phyloP scores from a whole-genome alignment of 2,797 vertebrate species.

The Rhincodon typus region DNA sequence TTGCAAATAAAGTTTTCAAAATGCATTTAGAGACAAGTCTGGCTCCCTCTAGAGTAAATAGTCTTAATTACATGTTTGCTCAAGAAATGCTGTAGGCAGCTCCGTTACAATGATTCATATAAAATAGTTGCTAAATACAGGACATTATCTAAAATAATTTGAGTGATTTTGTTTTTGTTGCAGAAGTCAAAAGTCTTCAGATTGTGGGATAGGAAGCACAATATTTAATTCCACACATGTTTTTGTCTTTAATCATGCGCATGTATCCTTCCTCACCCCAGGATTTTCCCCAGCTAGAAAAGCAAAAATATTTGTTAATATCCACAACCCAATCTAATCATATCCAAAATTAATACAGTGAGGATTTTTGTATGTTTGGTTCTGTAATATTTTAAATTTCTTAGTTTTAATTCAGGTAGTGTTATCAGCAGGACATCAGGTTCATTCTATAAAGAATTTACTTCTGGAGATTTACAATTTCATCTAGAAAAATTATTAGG shows the following conservation, averaged over 20 bases:
- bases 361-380: background rate
- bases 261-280: slow-evolving; percentile 4
- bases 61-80: background rate
- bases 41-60: background rate
- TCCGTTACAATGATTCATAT: background rate
- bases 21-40: background rate
- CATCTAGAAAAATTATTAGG: background rate
- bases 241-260: background rate
- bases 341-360: background rate
- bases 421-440: background rate
- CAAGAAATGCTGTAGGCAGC: background rate
- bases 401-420: background rate
- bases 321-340: no score
- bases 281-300: background rate
- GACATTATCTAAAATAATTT: background rate
- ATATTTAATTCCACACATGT: background rate
- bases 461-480: background rate
- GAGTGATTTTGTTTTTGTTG: background rate
- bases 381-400: background rate
- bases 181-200: slow-evolving; percentile 1
- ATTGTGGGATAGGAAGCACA: background rate
- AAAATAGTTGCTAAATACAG: background rate
- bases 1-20: background rate
- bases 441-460: background rate
- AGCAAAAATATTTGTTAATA: background rate